These are phyloP conservation scores for Nasua narica DNA, from an alignment of 2,797 vertebrate species.

Conservation along the genomic window DNA sequence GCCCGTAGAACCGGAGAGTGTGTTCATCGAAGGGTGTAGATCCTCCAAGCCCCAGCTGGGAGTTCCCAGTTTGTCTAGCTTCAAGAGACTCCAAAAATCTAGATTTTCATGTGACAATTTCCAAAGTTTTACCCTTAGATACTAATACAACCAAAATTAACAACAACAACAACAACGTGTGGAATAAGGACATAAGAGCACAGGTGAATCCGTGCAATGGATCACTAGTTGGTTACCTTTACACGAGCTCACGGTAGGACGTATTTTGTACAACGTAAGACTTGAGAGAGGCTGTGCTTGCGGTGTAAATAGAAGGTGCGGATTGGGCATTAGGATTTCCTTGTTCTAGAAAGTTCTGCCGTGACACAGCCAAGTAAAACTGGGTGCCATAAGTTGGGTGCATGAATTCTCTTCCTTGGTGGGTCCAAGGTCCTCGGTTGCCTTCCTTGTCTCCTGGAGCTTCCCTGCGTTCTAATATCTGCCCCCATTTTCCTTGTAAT, in stretches of 20 bases:
- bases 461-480: neutral
- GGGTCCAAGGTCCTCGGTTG: neutral
- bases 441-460: neutral
- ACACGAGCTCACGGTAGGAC: neutral
- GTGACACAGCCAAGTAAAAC: neutral
- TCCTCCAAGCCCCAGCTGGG: rapidly evolving
- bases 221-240: neutral
- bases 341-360: neutral
- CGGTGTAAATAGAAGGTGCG: rapidly evolving
- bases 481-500: neutral
- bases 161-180: neutral
- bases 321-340: neutral
- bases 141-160: neutral
- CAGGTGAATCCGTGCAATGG: too few relatives aligned
- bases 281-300: neutral
- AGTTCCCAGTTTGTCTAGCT: neutral
- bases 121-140: neutral
- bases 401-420: neutral
- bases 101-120: neutral
- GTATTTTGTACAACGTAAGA: rapidly evolving
- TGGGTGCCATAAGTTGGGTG: rapidly evolving
- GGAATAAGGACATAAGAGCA: neutral
- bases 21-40: rapidly evolving
- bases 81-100: neutral
- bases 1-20: rapidly evolving